Conservation (phyloP, 2,113 vertebrate genomes). For the Colaptes auratus region DNA sequence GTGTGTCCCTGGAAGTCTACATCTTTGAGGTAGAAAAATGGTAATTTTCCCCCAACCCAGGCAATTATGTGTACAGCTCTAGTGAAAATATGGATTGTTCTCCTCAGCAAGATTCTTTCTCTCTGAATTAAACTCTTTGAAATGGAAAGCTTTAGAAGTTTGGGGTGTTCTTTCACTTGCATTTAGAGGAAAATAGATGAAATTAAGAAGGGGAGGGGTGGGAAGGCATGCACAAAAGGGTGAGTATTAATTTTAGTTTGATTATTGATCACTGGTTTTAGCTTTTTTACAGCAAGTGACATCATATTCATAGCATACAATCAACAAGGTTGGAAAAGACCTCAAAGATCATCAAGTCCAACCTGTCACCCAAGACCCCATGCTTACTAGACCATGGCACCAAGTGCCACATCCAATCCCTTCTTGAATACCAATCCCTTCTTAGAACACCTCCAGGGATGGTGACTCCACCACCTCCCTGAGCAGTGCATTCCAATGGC, state of each 20-base stretch:
- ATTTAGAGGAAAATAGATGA: not conserved
- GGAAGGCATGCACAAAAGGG: not conserved
- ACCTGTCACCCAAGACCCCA: no score
- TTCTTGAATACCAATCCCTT: no score
- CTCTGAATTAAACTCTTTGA: not conserved
- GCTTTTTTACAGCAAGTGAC: not conserved
- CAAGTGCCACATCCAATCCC: no score
- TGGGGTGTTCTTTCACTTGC: not conserved
- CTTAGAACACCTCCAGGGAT: no score
- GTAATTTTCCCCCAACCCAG: not conserved
- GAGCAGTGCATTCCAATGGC: no score
- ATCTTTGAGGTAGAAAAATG: not conserved
- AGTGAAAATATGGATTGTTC: not conserved
- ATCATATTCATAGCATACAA: no score
- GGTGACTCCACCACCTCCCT: no score
- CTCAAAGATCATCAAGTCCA: no score
- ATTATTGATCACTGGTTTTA: not conserved
- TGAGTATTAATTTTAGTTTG: not conserved
- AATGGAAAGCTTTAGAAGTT: not conserved
- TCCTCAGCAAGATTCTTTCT: not conserved
- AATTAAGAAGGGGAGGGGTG: not conserved
- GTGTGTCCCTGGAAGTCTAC: not conserved
- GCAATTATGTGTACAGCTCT: not conserved
- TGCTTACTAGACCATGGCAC: no score
- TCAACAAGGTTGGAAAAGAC: no score